These are phyloP conservation scores for Scophthalmus maximus DNA, from an alignment of 2,113 vertebrate genomes.

Conservation along the genomic window DNA sequence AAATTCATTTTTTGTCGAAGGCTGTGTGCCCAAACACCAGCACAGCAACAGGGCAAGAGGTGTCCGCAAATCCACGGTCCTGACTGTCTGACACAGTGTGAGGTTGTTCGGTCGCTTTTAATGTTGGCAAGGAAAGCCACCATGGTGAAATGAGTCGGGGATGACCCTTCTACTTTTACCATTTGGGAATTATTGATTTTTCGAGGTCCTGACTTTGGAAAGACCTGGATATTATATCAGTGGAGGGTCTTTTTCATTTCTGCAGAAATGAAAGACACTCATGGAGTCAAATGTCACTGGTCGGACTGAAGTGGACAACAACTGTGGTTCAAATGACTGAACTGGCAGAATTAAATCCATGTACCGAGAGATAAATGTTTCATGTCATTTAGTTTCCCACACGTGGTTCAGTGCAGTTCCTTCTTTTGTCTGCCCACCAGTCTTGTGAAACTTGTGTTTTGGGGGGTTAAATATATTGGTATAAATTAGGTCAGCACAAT, in stretches of 20 bases:
- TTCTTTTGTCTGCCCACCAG: not conserved
- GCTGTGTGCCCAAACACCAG: not conserved
- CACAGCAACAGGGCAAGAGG: not conserved
- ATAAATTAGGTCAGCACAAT: slow-evolving; percentile 49
- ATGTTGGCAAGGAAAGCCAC: not conserved
- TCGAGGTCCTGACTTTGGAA: not conserved
- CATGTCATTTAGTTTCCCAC: not conserved
- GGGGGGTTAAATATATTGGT: slow-evolving; percentile 13
- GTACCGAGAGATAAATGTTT: not conserved
- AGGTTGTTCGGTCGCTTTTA: not conserved
- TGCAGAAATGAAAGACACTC: not conserved
- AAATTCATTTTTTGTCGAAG: not conserved
- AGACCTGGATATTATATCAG: not conserved
- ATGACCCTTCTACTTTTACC: not conserved
- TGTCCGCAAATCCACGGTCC: slow-evolving; percentile 2
- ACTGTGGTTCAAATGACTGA: too few relatives aligned
- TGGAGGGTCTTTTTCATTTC: not conserved
- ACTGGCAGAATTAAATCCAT: not conserved
- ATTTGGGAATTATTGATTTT: not conserved
- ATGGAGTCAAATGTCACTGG: not conserved
- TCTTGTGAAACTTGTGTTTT: not conserved
- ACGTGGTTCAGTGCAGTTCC: too few relatives aligned
- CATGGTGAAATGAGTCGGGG: not conserved
- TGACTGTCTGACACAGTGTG: not conserved
- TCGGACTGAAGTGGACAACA: not conserved